These are phyloP conservation scores for Tetramorium alpestre DNA, from an alignment of 1,140 invertebrate genomes.

Conservation along the genomic window DNA sequence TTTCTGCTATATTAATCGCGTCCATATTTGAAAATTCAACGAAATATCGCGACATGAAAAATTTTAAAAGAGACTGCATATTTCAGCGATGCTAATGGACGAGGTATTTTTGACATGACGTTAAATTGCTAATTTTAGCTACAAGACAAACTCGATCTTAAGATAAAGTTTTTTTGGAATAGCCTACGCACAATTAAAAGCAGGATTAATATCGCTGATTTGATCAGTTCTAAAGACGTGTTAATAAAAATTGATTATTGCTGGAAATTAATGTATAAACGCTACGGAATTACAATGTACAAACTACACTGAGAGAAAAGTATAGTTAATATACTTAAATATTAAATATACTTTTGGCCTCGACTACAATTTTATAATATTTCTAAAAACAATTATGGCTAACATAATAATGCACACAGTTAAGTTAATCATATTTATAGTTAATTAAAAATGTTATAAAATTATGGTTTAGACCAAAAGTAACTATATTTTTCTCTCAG, in stretches of 20 bases:
- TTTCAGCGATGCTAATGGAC: not conserved
- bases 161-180: slow-evolving; percentile 6
- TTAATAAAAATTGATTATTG: slow-evolving; percentile 9
- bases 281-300: not conserved
- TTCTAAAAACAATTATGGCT: too few relatives aligned
- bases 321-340: too few relatives aligned
- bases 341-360: too few relatives aligned
- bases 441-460: too few relatives aligned
- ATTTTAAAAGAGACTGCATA: not conserved
- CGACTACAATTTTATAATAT: too few relatives aligned
- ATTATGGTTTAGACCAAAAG: too few relatives aligned
- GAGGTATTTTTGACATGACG: not conserved
- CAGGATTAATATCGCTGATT: not conserved
- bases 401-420: too few relatives aligned
- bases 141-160: not conserved
- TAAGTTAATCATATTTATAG: too few relatives aligned
- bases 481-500: too few relatives aligned
- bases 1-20: slow-evolving; percentile 4
- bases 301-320: not conserved
- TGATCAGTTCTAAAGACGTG: not conserved
- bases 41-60: not conserved
- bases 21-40: not conserved
- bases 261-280: not conserved
- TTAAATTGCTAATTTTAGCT: not conserved
- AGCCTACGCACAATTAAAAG: not conserved